Evolutionary conservation across 1,140 invertebrate species (phyloP).

Genomic region (Aricia agestis): DNA sequence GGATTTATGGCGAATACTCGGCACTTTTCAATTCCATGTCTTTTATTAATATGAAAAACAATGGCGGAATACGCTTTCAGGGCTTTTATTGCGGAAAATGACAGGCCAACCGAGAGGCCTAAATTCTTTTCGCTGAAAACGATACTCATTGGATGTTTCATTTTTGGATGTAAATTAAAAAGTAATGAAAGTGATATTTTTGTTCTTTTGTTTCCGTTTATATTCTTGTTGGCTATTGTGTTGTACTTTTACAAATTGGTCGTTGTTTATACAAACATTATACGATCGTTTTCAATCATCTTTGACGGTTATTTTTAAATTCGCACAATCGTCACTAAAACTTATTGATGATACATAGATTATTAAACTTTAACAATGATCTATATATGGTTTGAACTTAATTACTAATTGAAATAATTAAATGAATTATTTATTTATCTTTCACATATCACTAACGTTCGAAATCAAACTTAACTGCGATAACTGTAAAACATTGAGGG

Average conservation of each 20-base stretch:
- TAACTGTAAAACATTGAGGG: background rate
- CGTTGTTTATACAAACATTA: background rate
- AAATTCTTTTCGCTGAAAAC: constrained; percentile 1
- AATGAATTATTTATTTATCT: too few species aligned
- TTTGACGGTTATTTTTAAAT: too few species aligned
- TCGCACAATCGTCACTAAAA: too few species aligned
- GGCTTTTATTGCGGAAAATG: constrained; percentile 3
- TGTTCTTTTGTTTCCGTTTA: background rate
- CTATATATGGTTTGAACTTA: too few species aligned
- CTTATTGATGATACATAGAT: too few species aligned
- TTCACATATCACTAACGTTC: background rate
- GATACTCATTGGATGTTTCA: constrained; percentile 8
- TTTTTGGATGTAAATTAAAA: constrained; percentile 4
- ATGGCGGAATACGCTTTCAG: background rate
- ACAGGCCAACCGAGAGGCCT: constrained; percentile 10
- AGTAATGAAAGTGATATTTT: background rate
- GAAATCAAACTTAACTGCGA: background rate
- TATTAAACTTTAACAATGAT: too few species aligned
- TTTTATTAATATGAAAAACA: constrained; percentile 15
- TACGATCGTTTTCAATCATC: too few species aligned
- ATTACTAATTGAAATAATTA: too few species aligned
- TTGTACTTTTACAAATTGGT: background rate
- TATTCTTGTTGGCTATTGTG: background rate
- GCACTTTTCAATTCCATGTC: constrained; percentile 14
- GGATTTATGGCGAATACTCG: constrained; percentile 21